phyloP scores from a whole-genome alignment of 2,888 invertebrate genomes.

The Aspidapion aeneum region DNA sequence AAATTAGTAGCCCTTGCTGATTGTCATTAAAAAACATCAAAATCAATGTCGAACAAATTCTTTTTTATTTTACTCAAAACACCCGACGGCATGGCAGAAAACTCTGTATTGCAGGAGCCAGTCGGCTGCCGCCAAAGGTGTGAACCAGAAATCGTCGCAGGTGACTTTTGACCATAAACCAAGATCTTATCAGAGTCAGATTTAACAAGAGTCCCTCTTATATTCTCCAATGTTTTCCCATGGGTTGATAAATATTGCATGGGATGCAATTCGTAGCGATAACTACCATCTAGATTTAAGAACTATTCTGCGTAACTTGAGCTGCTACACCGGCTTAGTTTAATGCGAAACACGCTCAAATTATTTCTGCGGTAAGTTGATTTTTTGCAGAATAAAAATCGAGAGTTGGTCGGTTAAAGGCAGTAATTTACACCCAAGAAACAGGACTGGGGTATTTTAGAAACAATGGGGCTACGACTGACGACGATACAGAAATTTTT shows the following conservation, averaged over 20 bases:
- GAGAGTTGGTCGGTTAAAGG: not conserved
- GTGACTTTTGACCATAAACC: not conserved
- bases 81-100: too few relatives aligned
- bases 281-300: constrained; percentile 45
- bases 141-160: not conserved
- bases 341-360: not conserved
- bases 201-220: not conserved
- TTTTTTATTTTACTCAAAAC: too few relatives aligned
- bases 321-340: not conserved
- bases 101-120: not conserved
- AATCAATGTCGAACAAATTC: too few relatives aligned
- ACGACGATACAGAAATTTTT: too few relatives aligned
- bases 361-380: not conserved
- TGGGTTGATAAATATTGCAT: constrained; percentile 25
- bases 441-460: not conserved
- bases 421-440: not conserved
- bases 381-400: not conserved
- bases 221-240: constrained; percentile 17
- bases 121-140: not conserved
- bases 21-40: too few relatives aligned
- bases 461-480: not conserved
- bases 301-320: not conserved
- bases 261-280: constrained; percentile 41
- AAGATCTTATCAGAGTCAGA: not conserved
- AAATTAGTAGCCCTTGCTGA: too few relatives aligned